Evolutionary conservation across 2,113 vertebrate species (phyloP).

Genomic region (Lasiurus borealis): DNA sequence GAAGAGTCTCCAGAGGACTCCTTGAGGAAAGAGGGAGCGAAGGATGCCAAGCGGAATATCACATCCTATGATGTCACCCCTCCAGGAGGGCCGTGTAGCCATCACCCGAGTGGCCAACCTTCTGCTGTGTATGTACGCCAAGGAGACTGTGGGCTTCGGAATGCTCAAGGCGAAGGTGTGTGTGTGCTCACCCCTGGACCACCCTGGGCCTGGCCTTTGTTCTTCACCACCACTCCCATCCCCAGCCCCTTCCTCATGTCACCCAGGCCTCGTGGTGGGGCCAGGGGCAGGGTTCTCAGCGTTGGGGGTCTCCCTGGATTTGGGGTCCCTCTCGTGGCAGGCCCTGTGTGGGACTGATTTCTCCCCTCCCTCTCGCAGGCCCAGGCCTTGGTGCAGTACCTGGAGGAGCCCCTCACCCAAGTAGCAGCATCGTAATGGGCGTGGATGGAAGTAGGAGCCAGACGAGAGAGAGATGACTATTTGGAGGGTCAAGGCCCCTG

Average conservation of each 20-base stretch:
- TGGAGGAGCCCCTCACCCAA: slow-evolving; percentile 97
- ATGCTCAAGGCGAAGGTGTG: slow-evolving; percentile 99
- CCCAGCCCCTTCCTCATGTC: neutral
- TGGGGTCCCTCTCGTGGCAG: neutral
- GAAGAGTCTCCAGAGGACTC: neutral
- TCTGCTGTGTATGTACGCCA: slow-evolving; percentile 98
- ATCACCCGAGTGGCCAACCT: slow-evolving; percentile 98
- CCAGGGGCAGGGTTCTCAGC: neutral
- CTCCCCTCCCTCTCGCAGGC: slow-evolving; percentile 88
- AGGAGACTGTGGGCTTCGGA: slow-evolving; percentile 98
- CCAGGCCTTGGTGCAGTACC: slow-evolving; percentile 95
- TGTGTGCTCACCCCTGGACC: neutral
- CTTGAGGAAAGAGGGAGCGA: neutral
- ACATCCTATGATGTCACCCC: slow-evolving; percentile 2
- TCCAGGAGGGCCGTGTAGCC: slow-evolving; percentile 96
- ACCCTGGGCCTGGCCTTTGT: neutral
- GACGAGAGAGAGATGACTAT: neutral
- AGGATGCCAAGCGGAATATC: neutral
- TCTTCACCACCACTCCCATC: neutral
- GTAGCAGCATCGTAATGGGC: slow-evolving; percentile 93
- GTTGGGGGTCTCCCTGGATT: neutral
- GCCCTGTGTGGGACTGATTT: neutral
- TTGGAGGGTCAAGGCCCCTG: neutral
- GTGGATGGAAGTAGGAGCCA: neutral
- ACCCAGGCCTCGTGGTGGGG: neutral